A percentile compares a stretch with the other conserved stretches of the same genome.
Conservation (phyloP, 2,113 vertebrate species). For the Chaenocephalus aceratus region DNA sequence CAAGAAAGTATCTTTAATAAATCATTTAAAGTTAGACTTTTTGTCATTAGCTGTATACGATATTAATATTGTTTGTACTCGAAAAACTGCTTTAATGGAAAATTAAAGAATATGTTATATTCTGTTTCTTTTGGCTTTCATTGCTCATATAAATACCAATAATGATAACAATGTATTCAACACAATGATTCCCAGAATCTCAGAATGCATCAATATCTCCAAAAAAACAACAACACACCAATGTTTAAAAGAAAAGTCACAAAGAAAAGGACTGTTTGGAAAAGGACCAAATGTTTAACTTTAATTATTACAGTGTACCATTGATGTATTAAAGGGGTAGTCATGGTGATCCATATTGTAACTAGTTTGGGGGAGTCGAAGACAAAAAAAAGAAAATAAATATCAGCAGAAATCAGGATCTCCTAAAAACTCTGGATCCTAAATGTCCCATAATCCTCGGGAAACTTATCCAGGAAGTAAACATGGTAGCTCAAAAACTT, state of each 20-base stretch:
- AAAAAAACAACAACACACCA: background rate
- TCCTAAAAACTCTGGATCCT: background rate
- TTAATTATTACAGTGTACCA: background rate
- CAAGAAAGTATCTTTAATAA: background rate
- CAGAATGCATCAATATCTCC: background rate
- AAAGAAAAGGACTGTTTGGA: background rate
- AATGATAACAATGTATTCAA: background rate
- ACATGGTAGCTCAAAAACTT: no score
- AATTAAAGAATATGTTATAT: no score
- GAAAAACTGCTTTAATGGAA: background rate
- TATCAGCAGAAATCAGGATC: background rate
- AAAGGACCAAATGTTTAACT: background rate
- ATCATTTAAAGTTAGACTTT: background rate
- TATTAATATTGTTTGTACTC: background rate
- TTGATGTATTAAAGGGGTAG: background rate
- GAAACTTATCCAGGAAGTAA: no score
- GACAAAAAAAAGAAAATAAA: background rate
- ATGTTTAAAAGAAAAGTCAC: no score
- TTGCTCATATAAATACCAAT: background rate
- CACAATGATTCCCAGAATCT: background rate
- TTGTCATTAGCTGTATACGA: background rate
- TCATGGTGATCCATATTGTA: background rate
- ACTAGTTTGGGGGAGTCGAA: no score
- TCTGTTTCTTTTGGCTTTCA: background rate
- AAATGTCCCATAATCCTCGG: constrained; percentile 16